A percentile compares a stretch with the other conserved stretches of the same genome.
Evolutionary conservation across 2,797 vertebrate genomes (phyloP).

Genomic region (Euthynnus affinis): DNA sequence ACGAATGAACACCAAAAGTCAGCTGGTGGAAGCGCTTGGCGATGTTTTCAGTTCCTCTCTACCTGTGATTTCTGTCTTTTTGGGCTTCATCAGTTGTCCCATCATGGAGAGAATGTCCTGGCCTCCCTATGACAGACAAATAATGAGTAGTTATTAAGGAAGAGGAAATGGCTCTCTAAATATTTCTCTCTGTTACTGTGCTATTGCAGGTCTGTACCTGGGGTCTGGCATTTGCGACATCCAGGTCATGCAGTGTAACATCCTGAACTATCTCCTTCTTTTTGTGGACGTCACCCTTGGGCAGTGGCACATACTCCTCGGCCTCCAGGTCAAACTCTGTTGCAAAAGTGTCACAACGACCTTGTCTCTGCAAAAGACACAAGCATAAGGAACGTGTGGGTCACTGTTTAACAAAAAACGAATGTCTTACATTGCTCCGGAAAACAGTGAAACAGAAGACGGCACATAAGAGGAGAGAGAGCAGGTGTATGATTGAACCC

Average conservation of each 20-base stretch:
- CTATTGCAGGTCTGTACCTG: constrained; percentile 86
- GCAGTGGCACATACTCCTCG: constrained; percentile 98
- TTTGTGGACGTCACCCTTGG: constrained; percentile 99
- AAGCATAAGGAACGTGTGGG: not conserved
- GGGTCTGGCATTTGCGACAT: constrained; percentile 95
- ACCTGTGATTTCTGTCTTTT: constrained; percentile 99
- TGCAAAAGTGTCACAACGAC: constrained; percentile 98
- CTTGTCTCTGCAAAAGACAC: constrained; percentile 91
- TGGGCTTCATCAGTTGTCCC: constrained; percentile 99
- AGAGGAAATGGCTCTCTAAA: too few relatives aligned
- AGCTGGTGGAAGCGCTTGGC: not conserved
- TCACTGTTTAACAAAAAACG: not conserved
- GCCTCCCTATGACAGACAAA: constrained; percentile 88
- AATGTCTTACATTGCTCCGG: constrained; percentile 7
- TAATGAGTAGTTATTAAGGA: not conserved
- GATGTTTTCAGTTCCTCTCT: not conserved
- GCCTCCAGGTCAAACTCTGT: constrained; percentile 99
- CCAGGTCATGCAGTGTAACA: constrained; percentile 97
- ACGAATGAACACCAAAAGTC: not conserved
- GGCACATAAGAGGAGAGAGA: constrained; percentile 21
- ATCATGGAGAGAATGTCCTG: constrained; percentile 99
- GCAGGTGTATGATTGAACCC: constrained; percentile 79
- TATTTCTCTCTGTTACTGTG: not conserved
- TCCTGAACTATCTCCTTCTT: constrained; percentile 99
- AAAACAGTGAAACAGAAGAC: constrained; percentile 36